Evolutionary conservation across 2,113 vertebrate species (phyloP).

Genomic region (Lanius collurio): DNA sequence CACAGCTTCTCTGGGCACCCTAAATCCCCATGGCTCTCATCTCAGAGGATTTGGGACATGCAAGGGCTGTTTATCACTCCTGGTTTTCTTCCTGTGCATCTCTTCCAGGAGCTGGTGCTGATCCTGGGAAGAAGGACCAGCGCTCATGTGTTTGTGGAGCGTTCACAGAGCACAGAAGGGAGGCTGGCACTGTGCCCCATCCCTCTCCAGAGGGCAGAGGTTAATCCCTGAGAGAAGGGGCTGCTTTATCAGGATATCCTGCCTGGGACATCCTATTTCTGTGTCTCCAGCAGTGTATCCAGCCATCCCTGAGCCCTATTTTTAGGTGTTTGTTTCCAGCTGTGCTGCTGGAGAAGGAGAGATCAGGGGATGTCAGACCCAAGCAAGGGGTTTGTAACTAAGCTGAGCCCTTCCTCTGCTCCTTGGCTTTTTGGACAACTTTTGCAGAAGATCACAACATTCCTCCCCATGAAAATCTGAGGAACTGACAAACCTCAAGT

Average conservation of each 20-base stretch:
- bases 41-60: neutral
- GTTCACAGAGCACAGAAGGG: rapidly evolving
- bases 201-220: neutral
- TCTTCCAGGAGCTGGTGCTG: neutral
- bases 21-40: rapidly evolving
- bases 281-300: rapidly evolving
- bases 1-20: neutral
- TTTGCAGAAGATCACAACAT: neutral
- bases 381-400: neutral
- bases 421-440: neutral
- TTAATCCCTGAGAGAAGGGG: neutral
- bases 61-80: neutral
- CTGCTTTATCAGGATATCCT: constrained; percentile 36
- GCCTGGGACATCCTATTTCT: constrained; percentile 25
- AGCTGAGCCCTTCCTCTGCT: neutral
- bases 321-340: neutral
- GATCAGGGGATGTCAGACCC: neutral
- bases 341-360: neutral
- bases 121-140: neutral
- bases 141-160: rapidly evolving
- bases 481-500: neutral
- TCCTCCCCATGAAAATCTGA: neutral
- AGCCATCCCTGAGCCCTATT: neutral
- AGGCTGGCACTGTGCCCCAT: neutral
- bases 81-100: neutral